Conservation (phyloP, 2,113 vertebrate species). For the Elgaria multicarinata region DNA sequence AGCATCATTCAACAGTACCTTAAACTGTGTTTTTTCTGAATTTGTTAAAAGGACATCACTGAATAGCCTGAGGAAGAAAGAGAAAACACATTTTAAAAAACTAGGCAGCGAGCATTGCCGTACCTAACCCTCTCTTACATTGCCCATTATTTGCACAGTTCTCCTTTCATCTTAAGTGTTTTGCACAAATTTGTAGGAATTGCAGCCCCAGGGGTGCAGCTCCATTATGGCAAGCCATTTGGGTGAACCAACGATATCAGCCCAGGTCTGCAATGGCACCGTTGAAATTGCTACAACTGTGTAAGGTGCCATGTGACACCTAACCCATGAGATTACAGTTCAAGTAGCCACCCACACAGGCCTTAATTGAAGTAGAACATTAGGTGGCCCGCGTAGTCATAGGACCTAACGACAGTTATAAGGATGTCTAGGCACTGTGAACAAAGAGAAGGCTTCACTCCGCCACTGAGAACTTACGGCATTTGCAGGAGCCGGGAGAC, state of each 20-base stretch:
- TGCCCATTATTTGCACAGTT: neutral
- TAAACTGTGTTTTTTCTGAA: slow-evolving; percentile 93
- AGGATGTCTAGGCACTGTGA: neutral
- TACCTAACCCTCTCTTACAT: neutral
- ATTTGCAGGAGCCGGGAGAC: slow-evolving; percentile 90
- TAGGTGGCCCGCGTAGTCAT: neutral
- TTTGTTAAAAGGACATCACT: slow-evolving; percentile 88
- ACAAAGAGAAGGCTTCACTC: neutral
- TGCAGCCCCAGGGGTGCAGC: neutral
- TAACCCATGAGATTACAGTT: neutral
- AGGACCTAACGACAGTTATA: neutral
- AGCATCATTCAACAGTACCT: slow-evolving; percentile 78
- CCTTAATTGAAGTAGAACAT: neutral
- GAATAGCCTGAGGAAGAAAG: slow-evolving; percentile 85
- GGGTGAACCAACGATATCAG: neutral
- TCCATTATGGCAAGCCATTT: neutral
- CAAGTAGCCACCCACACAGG: neutral
- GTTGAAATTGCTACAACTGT: neutral
- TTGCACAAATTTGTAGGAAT: neutral
- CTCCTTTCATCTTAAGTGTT: neutral
- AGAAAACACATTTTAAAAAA: slow-evolving; percentile 15
- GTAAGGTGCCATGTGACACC: neutral
- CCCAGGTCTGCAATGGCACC: neutral
- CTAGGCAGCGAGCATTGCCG: neutral
- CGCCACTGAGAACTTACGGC: slow-evolving; percentile 83